Conservation (phyloP, 2,888 invertebrate species). For the Dromius quadrimaculatus region DNA sequence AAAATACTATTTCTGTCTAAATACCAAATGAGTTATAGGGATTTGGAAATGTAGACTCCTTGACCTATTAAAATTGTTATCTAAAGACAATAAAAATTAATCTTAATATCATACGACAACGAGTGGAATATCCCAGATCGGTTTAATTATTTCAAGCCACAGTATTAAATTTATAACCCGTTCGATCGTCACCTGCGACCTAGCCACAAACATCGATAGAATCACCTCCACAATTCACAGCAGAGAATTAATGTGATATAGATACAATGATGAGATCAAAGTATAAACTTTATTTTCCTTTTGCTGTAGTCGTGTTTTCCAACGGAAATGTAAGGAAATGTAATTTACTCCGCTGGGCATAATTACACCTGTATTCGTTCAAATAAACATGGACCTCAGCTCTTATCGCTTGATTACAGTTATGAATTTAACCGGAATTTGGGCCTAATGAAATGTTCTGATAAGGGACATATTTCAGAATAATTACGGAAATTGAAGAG, state of each 20-base stretch:
- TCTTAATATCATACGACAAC: not conserved
- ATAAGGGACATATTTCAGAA: not conserved
- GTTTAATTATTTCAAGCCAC: constrained; percentile 60
- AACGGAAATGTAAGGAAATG: constrained; percentile 27
- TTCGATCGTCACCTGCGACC: constrained; percentile 34
- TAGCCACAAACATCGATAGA: constrained; percentile 20
- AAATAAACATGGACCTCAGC: constrained; percentile 3
- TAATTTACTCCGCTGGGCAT: constrained; percentile 25
- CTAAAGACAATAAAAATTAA: constrained; percentile 11
- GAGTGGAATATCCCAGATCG: constrained; percentile 58
- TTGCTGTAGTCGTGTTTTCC: not conserved
- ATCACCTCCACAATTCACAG: constrained; percentile 22
- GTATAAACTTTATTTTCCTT: constrained; percentile 7
- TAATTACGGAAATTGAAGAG: not conserved
- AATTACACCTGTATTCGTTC: constrained; percentile 33
- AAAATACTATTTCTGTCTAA: too few relatives aligned
- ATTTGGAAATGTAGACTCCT: too few relatives aligned
- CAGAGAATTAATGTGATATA: constrained; percentile 42
- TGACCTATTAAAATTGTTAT: too few relatives aligned
- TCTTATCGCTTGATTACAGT: constrained; percentile 19
- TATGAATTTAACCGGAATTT: not conserved
- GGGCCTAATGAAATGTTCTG: constrained; percentile 9
- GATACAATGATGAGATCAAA: constrained; percentile 39
- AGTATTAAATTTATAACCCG: constrained; percentile 60
- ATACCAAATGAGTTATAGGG: too few relatives aligned